These are phyloP conservation scores for Vanessa cardui DNA, from an alignment of 2,888 invertebrate species.

Conservation along the genomic window DNA sequence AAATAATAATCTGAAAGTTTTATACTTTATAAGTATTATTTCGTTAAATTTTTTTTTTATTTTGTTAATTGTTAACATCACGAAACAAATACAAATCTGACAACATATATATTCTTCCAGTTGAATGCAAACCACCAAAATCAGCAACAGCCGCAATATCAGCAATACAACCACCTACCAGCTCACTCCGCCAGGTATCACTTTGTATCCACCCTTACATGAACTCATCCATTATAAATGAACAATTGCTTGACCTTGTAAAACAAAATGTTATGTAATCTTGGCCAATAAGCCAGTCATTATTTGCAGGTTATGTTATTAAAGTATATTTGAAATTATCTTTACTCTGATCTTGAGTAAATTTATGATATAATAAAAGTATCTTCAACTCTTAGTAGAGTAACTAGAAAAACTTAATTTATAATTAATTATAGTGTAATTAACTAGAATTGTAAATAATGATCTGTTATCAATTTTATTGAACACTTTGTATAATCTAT, in stretches of 20 bases:
- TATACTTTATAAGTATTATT: neutral
- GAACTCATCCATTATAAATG: conserved; percentile 27
- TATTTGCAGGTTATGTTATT: no score
- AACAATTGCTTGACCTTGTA: conserved; percentile 9
- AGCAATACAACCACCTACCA: conserved; percentile 73
- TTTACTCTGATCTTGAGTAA: no score
- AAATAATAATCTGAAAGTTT: neutral
- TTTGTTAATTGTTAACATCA: conserved; percentile 3
- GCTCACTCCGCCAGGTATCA: conserved; percentile 67
- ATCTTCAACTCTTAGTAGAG: no score
- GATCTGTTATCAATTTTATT: neutral
- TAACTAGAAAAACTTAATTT: no score
- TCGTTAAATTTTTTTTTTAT: conserved; percentile 1
- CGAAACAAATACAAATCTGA: conserved; percentile 24
- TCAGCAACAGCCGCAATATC: conserved; percentile 66
- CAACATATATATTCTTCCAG: conserved; percentile 47
- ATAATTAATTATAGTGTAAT: no score
- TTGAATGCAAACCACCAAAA: conserved; percentile 74
- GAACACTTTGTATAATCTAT: no score
- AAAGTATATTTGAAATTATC: no score
- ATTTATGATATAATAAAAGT: no score
- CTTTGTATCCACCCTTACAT: conserved; percentile 21
- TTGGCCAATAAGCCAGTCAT: no score
- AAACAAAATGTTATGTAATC: no score
- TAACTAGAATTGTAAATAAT: no score